Evolutionary conservation across 1,140 invertebrate species (phyloP), one percentile per base, ranked within the genome.

Genomic region (Coptotermes formosanus): DNA sequence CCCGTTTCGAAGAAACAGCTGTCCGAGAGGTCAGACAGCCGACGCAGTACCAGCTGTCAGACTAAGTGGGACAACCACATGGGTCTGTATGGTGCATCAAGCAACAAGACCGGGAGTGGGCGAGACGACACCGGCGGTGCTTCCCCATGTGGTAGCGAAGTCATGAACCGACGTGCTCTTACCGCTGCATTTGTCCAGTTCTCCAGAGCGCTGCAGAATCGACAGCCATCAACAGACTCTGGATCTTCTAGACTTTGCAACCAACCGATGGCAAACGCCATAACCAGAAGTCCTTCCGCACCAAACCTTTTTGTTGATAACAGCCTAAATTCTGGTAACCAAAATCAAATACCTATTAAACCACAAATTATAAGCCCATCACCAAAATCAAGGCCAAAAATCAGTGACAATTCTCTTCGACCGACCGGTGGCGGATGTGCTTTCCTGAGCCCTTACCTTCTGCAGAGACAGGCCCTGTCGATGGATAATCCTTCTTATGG

Each of bases 111-210:
- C 38, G 44, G 19, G n/a, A 45, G 30, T 69, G 75, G 12, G 11
- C 45, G 44, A 16, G 83, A 48, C 45, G 45, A 83, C 12, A 43
- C 83, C n/a, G 23, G 21, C 7, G 25, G 38, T 23, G 11, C 64
- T 16, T 75, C 64, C 30, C 84, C 64, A 32, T 64, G 14, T 38
- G 69, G 59, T 0, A 82, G 85, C n/a, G 87, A 85, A 64, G 87
- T 52, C 85, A 23, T 64, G 82, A 87, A 59, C 38, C 88, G 94
- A 88, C 91, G 93, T 85, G 93, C 94, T 25, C 90, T 96, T 87
- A 96, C 95, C 59, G 93, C 94, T 7, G 94, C 95, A 75, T 94
- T 96, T 87, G 90, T 95, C 85, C 93, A 95, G 85, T 95, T 96
- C 89, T 95, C 95, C 7, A 93, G 93, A 89, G 93, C 92, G 11